Conservation (phyloP, 2,113 vertebrate genomes). For the Mystacornis crossleyi region DNA sequence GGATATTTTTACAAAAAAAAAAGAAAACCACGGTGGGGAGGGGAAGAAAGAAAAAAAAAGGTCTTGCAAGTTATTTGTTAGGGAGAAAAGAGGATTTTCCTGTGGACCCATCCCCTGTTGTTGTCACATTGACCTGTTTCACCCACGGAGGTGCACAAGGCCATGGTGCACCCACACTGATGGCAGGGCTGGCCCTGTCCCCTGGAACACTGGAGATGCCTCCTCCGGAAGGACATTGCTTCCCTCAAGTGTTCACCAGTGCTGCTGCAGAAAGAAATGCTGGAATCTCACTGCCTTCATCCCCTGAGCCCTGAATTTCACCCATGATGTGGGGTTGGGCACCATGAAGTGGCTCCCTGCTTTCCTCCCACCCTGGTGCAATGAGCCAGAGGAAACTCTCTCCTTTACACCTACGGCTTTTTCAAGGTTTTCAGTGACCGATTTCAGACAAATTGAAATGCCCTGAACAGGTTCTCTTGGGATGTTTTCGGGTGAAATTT, state of each 20-base stretch:
- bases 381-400: background rate
- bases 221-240: background rate
- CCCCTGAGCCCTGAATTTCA: background rate
- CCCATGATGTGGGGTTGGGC: rapidly evolving
- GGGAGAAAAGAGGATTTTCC: background rate
- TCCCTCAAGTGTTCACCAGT: background rate
- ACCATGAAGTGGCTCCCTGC: background rate
- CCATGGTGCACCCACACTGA: rapidly evolving
- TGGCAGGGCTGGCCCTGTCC: background rate
- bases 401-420: background rate
- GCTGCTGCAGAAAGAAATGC: background rate
- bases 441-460: background rate
- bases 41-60: rapidly evolving
- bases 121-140: background rate
- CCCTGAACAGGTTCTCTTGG: rapidly evolving
- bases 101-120: rapidly evolving
- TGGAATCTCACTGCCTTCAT: background rate
- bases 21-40: background rate
- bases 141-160: background rate
- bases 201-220: background rate
- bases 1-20: background rate
- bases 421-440: background rate
- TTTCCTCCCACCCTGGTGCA: background rate
- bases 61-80: background rate
- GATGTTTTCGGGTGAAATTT: background rate